Evolutionary conservation across 92 coral and sea anemone genomes (phyloP), one percentile per base, ranked within the genome.

Genomic region (Umimayanthus kanabou): DNA sequence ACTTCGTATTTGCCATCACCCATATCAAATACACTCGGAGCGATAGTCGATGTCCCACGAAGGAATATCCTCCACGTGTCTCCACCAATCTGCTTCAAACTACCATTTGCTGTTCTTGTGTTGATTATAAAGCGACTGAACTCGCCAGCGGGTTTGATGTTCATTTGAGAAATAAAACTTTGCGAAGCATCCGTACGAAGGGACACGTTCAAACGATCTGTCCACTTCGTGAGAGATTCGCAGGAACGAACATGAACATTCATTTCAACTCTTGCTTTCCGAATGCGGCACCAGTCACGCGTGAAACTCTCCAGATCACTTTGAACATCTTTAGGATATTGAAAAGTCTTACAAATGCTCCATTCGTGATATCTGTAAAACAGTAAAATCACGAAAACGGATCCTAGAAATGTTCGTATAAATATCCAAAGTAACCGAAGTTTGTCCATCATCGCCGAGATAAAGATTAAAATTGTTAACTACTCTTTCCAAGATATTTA

Each of bases 61-160:
- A 97, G 84, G 30, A 88, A 28, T 64, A 94, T 88, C 76, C 99
- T 89, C 99, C 99, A 97, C 67, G 94, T 95, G 87, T 97, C 99
- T 28, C 98, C 98, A 40, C 99, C 99, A 37, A 93, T 79, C 28
- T 84, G 83, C 88, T 97, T 97, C 81, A 88, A 73, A 66, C 73
- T 80, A 5, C 97, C 96, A 53, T 93, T 93, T 1, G 25, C 23
- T 26, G 97, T 94, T 81, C 88, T 93, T 9, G 99, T 74, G 76
- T 88, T 93, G 73, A 97, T 95, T n/a, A 81, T 73, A 87, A 97
- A 97, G 53, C 98, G 96, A 86, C 99, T 97, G 75, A 97, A 97
- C 73, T 97, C 94, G 26, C 99, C 99, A 11, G 99, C 97, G 15
- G 99, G 96, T 33, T 88, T 88, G 66, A 95, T 85, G 10, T 90